A percentile compares a stretch with the other conserved stretches of the same genome.
phyloP scores from a whole-genome alignment of 2,113 vertebrate genomes.

The Ptilonorhynchus violaceus region DNA sequence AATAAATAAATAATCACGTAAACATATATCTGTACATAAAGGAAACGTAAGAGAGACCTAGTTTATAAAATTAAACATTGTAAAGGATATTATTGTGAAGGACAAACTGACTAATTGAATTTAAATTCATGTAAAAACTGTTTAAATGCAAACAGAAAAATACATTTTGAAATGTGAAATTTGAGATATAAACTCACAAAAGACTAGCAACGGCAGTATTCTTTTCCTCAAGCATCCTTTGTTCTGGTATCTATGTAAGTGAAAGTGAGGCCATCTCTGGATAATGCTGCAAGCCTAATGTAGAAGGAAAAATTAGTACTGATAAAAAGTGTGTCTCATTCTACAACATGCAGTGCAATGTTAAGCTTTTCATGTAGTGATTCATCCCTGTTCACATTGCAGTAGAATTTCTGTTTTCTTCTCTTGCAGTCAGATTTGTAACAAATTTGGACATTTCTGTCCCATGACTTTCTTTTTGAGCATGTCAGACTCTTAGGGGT shows the following conservation, averaged over 20 bases:
- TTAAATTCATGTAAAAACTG: background rate
- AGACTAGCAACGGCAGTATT: background rate
- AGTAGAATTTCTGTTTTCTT: background rate
- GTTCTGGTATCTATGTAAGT: background rate
- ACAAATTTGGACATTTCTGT: background rate
- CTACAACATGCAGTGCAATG: background rate
- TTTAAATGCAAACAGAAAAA: background rate
- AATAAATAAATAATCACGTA: conserved; percentile 59
- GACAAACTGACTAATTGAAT: background rate
- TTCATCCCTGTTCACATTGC: background rate
- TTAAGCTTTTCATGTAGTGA: background rate
- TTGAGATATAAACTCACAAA: background rate
- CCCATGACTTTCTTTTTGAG: background rate
- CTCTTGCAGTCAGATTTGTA: background rate
- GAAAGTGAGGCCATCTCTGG: background rate
- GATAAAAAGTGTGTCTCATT: background rate
- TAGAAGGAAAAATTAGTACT: background rate
- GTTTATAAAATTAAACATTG: background rate
- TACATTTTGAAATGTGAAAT: background rate
- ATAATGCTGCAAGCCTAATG: background rate
- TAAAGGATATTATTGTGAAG: background rate
- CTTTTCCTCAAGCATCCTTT: background rate
- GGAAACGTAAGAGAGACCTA: conserved; percentile 3
- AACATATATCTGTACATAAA: conserved; percentile 45
- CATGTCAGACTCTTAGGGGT: background rate